These are phyloP conservation scores for Pygoscelis antarcticus DNA, from an alignment of 2,113 vertebrate species.

Conservation along the genomic window DNA sequence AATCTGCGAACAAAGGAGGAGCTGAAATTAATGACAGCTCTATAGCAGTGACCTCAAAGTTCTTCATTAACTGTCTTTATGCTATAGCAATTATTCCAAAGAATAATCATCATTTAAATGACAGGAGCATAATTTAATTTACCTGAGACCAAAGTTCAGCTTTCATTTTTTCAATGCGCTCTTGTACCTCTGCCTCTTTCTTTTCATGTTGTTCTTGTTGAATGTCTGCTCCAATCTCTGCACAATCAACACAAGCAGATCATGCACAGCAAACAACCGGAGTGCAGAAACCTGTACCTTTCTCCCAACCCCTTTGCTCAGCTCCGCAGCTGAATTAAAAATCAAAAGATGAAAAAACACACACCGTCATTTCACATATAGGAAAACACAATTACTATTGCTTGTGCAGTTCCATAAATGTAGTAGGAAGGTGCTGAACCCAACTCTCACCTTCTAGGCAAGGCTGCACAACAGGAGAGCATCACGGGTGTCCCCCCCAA, in stretches of 20 bases:
- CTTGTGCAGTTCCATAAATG: not conserved
- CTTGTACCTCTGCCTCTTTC: conserved; percentile 12
- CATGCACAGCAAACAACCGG: not conserved
- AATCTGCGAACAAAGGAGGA: not conserved
- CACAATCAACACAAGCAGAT: conserved; percentile 3
- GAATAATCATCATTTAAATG: not conserved
- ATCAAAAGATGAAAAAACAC: not conserved
- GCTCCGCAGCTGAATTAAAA: not conserved
- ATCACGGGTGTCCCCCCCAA: not conserved
- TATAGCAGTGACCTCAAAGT: not conserved
- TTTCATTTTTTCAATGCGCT: conserved; percentile 54
- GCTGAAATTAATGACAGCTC: not conserved
- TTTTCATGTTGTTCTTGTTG: conserved; percentile 14
- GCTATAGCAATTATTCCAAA: not conserved
- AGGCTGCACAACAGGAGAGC: not conserved
- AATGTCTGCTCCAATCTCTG: conserved; percentile 66
- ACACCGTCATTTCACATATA: not conserved
- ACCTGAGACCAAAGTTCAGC: conserved; percentile 61
- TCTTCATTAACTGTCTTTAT: not conserved
- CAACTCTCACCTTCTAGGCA: not conserved
- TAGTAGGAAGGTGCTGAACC: not conserved
- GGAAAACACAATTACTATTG: not conserved
- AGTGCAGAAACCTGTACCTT: not conserved
- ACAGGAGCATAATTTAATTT: not conserved
- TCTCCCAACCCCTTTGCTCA: not conserved